phyloP scores from a whole-genome alignment of 2,888 invertebrate genomes.

The Incurvaria masculella region DNA sequence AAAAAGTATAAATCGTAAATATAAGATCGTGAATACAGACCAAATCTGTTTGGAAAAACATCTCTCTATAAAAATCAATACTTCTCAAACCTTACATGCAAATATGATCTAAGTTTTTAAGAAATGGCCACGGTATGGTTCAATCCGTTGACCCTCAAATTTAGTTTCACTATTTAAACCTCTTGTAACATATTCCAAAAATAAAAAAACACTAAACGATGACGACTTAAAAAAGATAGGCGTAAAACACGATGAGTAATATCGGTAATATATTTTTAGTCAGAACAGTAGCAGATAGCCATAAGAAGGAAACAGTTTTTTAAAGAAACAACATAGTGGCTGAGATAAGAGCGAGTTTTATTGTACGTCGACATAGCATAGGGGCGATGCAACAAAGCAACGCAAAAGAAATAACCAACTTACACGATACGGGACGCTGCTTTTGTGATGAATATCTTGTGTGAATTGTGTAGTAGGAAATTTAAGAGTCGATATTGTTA shows the following conservation, averaged over 20 bases:
- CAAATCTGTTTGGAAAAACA: too few relatives aligned
- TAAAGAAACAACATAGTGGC: conserved; percentile 38
- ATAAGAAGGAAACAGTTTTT: conserved; percentile 33
- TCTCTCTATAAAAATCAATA: too few relatives aligned
- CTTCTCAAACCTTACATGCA: too few relatives aligned
- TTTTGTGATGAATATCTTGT: background rate
- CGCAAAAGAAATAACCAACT: background rate
- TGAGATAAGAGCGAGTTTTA: conserved; percentile 39
- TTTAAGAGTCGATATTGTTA: too few relatives aligned
- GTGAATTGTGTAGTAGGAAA: too few relatives aligned
- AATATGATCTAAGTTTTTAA: too few relatives aligned
- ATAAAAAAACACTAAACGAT: background rate
- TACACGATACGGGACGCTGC: background rate
- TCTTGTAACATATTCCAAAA: too few relatives aligned
- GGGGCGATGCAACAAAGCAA: conserved; percentile 23
- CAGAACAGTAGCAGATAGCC: conserved; percentile 25
- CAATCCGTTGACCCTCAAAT: too few relatives aligned
- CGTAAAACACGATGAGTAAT: conserved; percentile 7
- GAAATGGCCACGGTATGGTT: too few relatives aligned
- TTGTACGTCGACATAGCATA: conserved; percentile 37
- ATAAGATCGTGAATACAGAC: too few relatives aligned
- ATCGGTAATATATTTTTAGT: conserved; percentile 4
- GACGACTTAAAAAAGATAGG: background rate
- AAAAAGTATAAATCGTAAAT: too few relatives aligned
- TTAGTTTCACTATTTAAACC: too few relatives aligned